Evolutionary conservation across 2,888 invertebrate species (phyloP).

Genomic region (Stenodera caucasica): DNA sequence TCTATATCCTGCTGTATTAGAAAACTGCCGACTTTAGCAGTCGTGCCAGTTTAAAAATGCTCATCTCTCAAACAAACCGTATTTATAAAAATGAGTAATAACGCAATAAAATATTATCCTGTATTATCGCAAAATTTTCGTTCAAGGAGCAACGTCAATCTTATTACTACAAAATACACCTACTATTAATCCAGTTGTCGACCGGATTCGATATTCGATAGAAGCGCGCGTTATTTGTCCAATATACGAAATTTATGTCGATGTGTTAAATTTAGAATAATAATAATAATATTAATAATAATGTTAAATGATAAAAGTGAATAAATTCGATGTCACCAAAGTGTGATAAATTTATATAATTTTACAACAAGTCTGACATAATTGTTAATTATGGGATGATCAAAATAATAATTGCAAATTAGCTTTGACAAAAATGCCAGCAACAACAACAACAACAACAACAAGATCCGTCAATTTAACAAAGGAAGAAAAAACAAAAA

Average conservation of each 20-base stretch:
- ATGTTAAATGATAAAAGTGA: not conserved
- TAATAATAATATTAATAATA: not conserved
- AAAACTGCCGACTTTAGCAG: not conserved
- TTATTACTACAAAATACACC: not conserved
- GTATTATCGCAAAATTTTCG: not conserved
- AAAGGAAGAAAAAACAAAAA: slow-evolving; percentile 33
- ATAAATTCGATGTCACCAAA: not conserved
- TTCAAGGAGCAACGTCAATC: not conserved
- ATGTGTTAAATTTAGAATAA: not conserved
- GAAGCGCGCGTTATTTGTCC: not conserved
- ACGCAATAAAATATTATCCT: not conserved
- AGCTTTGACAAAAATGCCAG: not conserved
- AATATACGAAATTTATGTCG: not conserved
- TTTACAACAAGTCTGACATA: slow-evolving; percentile 3
- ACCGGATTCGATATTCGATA: not conserved
- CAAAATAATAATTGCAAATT: not conserved
- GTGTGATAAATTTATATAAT: not conserved
- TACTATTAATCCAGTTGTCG: not conserved
- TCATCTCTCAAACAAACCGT: not conserved
- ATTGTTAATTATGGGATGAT: not conserved
- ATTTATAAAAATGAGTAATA: not conserved
- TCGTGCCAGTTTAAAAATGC: not conserved
- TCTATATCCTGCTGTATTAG: not conserved
- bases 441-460: not conserved
- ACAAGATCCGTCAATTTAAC: slow-evolving; percentile 18